These are phyloP conservation scores for Scaptomyza hsui DNA, from an alignment of 1,140 invertebrate species.

Conservation along the genomic window DNA sequence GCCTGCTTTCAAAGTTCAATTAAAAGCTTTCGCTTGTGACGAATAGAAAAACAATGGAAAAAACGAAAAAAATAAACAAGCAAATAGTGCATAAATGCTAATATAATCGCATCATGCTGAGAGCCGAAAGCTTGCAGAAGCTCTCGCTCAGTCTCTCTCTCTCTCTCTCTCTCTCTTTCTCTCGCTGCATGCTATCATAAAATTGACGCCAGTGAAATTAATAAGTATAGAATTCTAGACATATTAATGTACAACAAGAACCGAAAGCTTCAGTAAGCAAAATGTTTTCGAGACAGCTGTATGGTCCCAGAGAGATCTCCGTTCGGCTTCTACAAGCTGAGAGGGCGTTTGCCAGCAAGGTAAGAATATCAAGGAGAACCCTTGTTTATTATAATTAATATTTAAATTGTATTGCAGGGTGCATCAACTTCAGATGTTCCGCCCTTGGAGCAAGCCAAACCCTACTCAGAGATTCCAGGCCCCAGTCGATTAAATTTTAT, in stretches of 20 bases:
- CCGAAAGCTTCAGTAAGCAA: slow-evolving; percentile 46
- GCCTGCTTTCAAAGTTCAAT: neutral
- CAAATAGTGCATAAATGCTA: slow-evolving; percentile 33
- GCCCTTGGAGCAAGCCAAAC: slow-evolving; percentile 55
- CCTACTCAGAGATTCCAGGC: slow-evolving; percentile 65
- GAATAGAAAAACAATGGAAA: neutral
- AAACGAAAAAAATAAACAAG: slow-evolving; percentile 19
- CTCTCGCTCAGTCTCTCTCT: slow-evolving; percentile 17
- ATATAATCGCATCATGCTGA: slow-evolving; percentile 36
- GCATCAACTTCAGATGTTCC: neutral
- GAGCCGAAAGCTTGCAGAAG: slow-evolving; percentile 53
- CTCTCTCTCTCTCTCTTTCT: neutral
- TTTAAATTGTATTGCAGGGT: slow-evolving; percentile 2
- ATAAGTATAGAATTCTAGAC: slow-evolving; percentile 23
- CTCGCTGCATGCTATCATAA: neutral
- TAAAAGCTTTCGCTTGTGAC: slow-evolving; percentile 11
- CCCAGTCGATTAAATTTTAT: slow-evolving; percentile 60
- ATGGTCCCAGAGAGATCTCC: slow-evolving; percentile 29
- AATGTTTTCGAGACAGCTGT: slow-evolving; percentile 58
- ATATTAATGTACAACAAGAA: neutral
- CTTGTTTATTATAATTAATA: neutral
- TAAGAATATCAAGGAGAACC: neutral
- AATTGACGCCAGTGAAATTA: slow-evolving; percentile 21
- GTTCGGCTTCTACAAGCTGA: slow-evolving; percentile 12
- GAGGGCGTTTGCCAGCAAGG: slow-evolving; percentile 41